A percentile compares a stretch with the other conserved stretches of the same genome.
Conservation (phyloP, 2,113 vertebrate species). For the Dryoscopus gambensis region DNA sequence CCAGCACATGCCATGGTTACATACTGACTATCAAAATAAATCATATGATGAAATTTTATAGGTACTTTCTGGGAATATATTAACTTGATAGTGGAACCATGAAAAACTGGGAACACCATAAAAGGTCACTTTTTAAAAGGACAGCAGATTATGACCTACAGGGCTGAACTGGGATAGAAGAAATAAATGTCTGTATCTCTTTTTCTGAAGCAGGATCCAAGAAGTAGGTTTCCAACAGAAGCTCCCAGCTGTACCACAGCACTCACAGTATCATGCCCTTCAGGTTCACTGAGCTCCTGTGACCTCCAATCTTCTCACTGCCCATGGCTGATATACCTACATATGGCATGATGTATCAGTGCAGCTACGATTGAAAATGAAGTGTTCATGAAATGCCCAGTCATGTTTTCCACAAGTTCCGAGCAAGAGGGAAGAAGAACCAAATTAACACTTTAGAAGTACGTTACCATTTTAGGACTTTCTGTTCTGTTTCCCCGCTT, state of each 20-base stretch:
- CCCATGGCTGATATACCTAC: not conserved
- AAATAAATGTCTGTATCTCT: not conserved
- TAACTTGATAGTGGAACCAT: not conserved
- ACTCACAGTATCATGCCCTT: not conserved
- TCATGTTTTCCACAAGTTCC: not conserved
- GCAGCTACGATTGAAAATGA: not conserved
- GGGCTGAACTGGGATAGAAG: not conserved
- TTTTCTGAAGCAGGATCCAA: not conserved
- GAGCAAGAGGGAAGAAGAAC: not conserved
- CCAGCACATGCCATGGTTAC: not conserved
- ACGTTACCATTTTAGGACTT: not conserved
- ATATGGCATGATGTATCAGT: fast-evolving
- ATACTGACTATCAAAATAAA: not conserved
- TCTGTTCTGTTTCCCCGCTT: not conserved
- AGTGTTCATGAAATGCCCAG: fast-evolving
- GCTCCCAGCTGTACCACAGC: not conserved
- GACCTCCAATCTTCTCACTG: not conserved
- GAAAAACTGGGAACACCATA: not conserved
- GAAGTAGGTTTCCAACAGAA: not conserved
- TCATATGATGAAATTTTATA: not conserved
- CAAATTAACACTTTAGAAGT: not conserved
- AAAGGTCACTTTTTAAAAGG: not conserved
- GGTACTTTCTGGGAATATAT: not conserved
- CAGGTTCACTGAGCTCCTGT: not conserved
- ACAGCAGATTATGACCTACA: not conserved